Evolutionary conservation across 2,888 invertebrate species (phyloP), one percentile per base, ranked within the genome.

Genomic region (Gymnocheta viridis): DNA sequence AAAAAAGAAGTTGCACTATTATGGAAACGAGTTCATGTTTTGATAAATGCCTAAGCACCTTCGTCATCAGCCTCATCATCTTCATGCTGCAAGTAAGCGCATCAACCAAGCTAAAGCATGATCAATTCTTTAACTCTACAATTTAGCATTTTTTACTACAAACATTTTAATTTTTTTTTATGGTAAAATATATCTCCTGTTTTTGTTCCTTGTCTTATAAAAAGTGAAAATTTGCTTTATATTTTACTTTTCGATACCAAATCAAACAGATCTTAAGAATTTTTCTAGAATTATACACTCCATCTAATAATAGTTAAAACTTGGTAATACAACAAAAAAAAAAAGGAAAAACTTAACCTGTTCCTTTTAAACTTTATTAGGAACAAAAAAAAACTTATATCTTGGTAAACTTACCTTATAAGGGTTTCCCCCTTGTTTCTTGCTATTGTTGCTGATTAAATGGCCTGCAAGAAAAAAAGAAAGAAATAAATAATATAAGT

Each of bases 11-110:
- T 69, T 81, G 81, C 77, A 81, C 81, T 84, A 84, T 81, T 84
- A 84, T 84, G 84, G 84, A 84, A 84, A 84, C 84, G 77, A 84
- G 84, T 84, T 84, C 84, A 84, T 81, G 84, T 81, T 70, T 72
- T 78, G 69, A 78, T 84, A 73, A 84, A 84, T 84, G 81, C 77
- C 81, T 84, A 67, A 22, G 84, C 84, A 84, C 81, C 84, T 84
- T 73, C 83, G 60, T 76, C 83, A 80, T 70, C 76, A 64, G 44
- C 73, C 44, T 38, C 74, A 82, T 76, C 56, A 35, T 64, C 64
- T 32, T 54, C 60, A 49, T 64, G 27, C 49, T n/a, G n/a, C n/a
- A n/a, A n/a, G n/a, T n/a, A n/a, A 60, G 51, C 60, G 47, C 41
- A 54, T 69, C 76, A 62, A 10, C 38, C 66, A 47, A 47, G 7